phyloP scores from a whole-genome alignment of 2,797 vertebrate species.

The Clarias platycephalus region DNA sequence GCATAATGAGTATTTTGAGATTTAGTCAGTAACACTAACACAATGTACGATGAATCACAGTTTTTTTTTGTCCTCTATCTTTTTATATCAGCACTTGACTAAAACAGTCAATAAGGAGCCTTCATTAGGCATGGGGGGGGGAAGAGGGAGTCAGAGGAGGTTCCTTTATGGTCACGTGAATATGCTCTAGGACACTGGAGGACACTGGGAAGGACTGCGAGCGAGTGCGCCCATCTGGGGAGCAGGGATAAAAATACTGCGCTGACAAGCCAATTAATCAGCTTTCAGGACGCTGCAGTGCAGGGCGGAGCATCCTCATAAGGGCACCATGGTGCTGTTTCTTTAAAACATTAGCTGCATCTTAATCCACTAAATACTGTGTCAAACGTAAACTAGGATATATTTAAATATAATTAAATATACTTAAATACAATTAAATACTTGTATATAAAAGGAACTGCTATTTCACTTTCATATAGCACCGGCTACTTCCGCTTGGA shows the following conservation, averaged over 20 bases:
- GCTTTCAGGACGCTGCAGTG: slow-evolving; percentile 59
- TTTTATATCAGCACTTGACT: slow-evolving; percentile 11
- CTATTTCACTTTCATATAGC: not conserved
- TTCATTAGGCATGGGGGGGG: slow-evolving; percentile 10
- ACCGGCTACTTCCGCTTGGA: not conserved
- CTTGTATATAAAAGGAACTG: not conserved
- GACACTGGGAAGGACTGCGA: slow-evolving; percentile 58
- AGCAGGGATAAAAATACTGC: slow-evolving; percentile 64
- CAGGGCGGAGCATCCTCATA: slow-evolving; percentile 52
- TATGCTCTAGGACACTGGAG: slow-evolving; percentile 54
- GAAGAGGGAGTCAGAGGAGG: not conserved
- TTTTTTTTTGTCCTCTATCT: not conserved
- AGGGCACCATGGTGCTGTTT: slow-evolving; percentile 43
- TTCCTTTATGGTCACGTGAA: slow-evolving; percentile 49
- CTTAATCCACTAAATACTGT: slow-evolving; percentile 7
- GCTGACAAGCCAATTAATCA: slow-evolving; percentile 67
- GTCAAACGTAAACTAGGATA: not conserved
- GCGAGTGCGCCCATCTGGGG: slow-evolving; percentile 55
- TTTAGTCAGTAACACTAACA: not conserved
- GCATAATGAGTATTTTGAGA: not conserved
- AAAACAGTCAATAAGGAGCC: slow-evolving; percentile 33
- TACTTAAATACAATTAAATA: no score
- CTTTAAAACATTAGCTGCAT: slow-evolving; percentile 44
- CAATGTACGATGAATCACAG: not conserved
- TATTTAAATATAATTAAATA: not conserved